Evolutionary conservation across 2,797 vertebrate species (phyloP).

Genomic region (Hypotaenidia philippensis): DNA sequence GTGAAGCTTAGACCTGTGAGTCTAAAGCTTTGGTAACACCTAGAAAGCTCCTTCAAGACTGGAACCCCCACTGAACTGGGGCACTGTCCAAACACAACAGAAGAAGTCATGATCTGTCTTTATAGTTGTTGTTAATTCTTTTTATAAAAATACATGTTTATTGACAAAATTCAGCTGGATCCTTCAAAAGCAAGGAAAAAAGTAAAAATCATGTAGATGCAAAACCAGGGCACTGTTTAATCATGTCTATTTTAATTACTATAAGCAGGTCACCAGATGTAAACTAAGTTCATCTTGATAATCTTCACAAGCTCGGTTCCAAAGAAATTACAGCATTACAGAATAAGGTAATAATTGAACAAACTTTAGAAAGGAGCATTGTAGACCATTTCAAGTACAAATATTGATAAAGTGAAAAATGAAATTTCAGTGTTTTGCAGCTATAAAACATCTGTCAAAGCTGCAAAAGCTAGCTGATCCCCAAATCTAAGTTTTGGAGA

Average conservation of each 20-base stretch:
- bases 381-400: neutral
- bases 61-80: neutral
- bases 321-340: neutral
- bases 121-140: neutral
- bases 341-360: neutral
- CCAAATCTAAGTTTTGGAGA: neutral
- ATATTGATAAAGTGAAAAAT: neutral
- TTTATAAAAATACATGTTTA: neutral
- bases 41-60: neutral
- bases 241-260: neutral
- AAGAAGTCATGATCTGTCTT: neutral
- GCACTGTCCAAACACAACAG: neutral
- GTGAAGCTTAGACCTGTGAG: neutral
- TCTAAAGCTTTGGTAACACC: neutral
- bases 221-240: neutral
- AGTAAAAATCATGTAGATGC: neutral
- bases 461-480: neutral
- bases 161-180: neutral
- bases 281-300: neutral
- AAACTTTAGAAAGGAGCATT: accelerated
- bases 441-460: neutral
- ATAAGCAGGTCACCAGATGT: neutral
- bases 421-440: neutral
- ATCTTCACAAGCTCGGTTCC: neutral
- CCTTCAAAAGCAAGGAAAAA: neutral